Conservation (phyloP, 1,140 invertebrate genomes). For the Drosophila kurseongensis region DNA sequence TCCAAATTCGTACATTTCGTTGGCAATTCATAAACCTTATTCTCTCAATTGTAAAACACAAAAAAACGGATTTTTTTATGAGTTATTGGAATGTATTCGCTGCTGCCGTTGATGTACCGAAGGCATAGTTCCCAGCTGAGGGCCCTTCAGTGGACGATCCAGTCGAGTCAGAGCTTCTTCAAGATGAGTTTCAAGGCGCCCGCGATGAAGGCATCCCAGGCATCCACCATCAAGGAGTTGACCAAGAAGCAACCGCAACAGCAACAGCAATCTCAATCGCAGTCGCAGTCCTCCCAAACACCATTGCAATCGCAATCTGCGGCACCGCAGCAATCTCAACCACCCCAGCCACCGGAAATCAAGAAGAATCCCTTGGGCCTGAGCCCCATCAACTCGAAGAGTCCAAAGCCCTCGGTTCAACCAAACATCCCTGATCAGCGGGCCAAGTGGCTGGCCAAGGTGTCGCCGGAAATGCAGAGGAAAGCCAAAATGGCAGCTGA, state of each 20-base stretch:
- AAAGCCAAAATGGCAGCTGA: conserved; percentile 7
- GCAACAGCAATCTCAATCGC: background rate
- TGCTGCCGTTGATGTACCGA: conserved; percentile 22
- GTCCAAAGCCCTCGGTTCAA: background rate
- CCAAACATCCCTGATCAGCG: conserved; percentile 54
- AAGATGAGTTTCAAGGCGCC: conserved; percentile 48
- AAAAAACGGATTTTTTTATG: conserved; percentile 23
- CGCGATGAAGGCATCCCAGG: conserved; percentile 1
- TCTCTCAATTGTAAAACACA: background rate
- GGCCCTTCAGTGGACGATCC: conserved; percentile 8
- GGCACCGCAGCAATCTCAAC: background rate
- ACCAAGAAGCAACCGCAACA: conserved; percentile 4
- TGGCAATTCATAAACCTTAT: conserved; percentile 17
- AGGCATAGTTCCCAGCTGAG: background rate
- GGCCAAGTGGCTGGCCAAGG: conserved; percentile 68
- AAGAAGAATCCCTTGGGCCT: background rate
- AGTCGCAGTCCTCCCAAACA: background rate
- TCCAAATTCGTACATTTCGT: conserved; percentile 15
- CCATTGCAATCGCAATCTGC: background rate
- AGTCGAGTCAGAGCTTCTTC: conserved; percentile 44
- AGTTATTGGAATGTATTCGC: conserved; percentile 32
- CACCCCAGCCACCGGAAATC: background rate
- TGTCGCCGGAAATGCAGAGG: conserved; percentile 45
- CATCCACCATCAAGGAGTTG: conserved; percentile 7
- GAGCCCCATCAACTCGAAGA: background rate